phyloP scores from a whole-genome alignment of 2,797 vertebrate species.

The Oophaga sylvatica region DNA sequence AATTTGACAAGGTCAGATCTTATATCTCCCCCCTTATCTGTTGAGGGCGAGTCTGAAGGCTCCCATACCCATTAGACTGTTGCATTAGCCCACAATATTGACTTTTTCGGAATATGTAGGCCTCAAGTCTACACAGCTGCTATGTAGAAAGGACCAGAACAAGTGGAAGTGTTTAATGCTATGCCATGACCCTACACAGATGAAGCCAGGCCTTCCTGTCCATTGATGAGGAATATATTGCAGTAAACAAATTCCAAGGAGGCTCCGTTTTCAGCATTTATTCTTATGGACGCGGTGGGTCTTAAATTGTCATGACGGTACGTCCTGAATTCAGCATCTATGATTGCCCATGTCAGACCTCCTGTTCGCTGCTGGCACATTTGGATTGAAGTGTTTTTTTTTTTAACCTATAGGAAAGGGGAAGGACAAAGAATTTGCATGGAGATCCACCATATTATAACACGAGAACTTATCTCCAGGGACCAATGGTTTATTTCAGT shows the following conservation, averaged over 20 bases:
- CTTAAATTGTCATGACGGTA: too few species aligned
- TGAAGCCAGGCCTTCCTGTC: not conserved
- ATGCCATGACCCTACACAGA: not conserved
- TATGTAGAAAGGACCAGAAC: not conserved
- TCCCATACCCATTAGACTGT: too few species aligned
- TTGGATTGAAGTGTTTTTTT: not conserved
- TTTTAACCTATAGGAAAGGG: not conserved
- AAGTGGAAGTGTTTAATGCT: not conserved
- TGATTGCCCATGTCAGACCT: too few species aligned
- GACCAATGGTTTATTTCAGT: not conserved
- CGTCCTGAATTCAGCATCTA: too few species aligned
- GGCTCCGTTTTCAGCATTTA: not conserved
- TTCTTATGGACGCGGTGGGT: too few species aligned
- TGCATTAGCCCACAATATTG: too few species aligned
- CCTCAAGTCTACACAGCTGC: not conserved
- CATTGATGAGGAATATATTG: not conserved
- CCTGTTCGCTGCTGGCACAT: not conserved
- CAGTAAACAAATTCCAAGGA: not conserved
- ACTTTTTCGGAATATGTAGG: too few species aligned
- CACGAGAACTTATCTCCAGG: not conserved
- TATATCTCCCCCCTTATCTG: too few species aligned
- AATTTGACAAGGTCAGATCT: too few species aligned
- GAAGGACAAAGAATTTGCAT: not conserved
- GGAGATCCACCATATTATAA: not conserved
- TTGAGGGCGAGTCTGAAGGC: too few species aligned